Base-by-base conservation (phyloP, 1,140 invertebrate species). In the Bacillus rossius region DNA sequence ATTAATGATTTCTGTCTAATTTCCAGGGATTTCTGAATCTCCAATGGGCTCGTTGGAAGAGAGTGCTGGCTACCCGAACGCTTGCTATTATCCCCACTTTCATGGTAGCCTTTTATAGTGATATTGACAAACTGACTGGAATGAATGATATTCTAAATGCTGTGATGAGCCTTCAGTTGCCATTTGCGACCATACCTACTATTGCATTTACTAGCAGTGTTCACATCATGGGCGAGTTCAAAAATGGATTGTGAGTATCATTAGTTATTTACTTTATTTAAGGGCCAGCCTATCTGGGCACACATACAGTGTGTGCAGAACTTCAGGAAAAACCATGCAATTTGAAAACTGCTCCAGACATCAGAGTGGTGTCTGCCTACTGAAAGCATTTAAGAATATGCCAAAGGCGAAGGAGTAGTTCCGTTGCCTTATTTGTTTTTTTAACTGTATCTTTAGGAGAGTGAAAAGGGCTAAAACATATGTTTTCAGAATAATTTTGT, bases 141-240 rank as follows among this genome's bases (percentile, higher is more conserved):
- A 86, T 96, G 85, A 96, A 96, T 69, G 92, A 96, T 69, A 76
- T 91, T n/a, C 75, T 96, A 1, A 96, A 96, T 74, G 91, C 90
- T 1, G 79, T 94, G 3, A 94, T 94, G 91, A 88, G 85, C 59
- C 73, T 94, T 1, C 91, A 94, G 67, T 69, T 92, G 56, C 89
- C 89, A 2, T 92, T 91, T 69, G 89, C 94, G 14, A 81, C 91
- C 8, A 74, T 96, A 55, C 93, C 94, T 16, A 88, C 91, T 0
- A 83, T 96, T 23, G 91, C 92, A 1, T 96, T 96, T 67, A 95
- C 92, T 0, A 88, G 88, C 51, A 87, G 88, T 64, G 71, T 73
- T 50, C 75, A 78, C 42, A 84, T 96, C 4, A 96, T 96, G 93
- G 88, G 89, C 41, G 84, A 88, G 63, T 93, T 91, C 68, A 81